Conservation (phyloP, 2,888 invertebrate species). For the Allophyes oxyacanthae region DNA sequence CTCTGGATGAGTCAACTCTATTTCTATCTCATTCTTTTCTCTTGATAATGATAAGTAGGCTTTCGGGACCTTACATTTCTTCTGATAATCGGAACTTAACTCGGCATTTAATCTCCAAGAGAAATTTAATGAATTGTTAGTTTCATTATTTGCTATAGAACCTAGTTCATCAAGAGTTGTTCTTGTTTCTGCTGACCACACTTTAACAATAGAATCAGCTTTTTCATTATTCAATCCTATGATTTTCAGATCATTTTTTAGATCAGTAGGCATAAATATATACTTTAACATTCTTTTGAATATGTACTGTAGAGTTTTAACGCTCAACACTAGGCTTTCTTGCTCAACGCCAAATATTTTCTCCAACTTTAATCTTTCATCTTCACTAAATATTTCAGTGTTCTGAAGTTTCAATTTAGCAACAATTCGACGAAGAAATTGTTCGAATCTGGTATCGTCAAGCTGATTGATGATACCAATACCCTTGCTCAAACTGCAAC, state of each 20-base stretch:
- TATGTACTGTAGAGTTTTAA: conserved; percentile 79
- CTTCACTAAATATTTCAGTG: conserved; percentile 78
- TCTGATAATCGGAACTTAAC: conserved; percentile 79
- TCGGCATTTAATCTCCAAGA: conserved; percentile 83
- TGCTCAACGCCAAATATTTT: conserved; percentile 78
- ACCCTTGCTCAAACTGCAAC: conserved; percentile 78
- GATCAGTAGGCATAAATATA: conserved; percentile 81
- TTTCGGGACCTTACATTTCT: conserved; percentile 81
- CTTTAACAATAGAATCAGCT: conserved; percentile 75
- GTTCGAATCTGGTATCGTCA: conserved; percentile 80
- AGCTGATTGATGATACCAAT: conserved; percentile 73
- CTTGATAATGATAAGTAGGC: conserved; percentile 71
- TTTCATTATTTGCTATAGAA: conserved; percentile 60
- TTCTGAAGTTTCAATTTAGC: conserved; percentile 74
- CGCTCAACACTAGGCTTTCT: conserved; percentile 70
- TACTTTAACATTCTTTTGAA: conserved; percentile 78
- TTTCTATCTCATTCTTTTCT: conserved; percentile 66
- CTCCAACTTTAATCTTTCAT: conserved; percentile 76
- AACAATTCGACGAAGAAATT: conserved; percentile 78
- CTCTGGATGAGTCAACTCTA: conserved; percentile 82
- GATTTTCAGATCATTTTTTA: conserved; percentile 74
- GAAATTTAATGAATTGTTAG: conserved; percentile 66
- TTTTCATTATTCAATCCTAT: conserved; percentile 77
- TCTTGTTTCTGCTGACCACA: conserved; percentile 81
- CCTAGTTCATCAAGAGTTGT: conserved; percentile 74